Evolutionary conservation across 2,113 vertebrate species (phyloP), one percentile per base, ranked within the genome.

Genomic region (Petrocephalus zakoni): DNA sequence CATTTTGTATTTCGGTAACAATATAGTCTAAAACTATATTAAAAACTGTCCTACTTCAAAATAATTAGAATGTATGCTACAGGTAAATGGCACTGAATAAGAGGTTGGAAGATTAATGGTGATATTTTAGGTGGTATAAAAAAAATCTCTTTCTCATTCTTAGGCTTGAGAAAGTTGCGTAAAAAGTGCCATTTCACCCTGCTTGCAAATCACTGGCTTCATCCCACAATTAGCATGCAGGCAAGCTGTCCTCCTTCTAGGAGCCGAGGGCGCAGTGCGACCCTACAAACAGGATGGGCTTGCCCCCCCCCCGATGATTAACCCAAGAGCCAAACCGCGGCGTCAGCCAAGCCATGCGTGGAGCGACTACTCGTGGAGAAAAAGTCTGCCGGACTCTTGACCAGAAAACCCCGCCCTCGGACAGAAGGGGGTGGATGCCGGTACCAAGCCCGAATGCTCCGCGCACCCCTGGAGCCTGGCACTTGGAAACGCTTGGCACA

Each of bases 271-370:
- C 5, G 4, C 51, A 47, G 55, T 15, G 55, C 21, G 22, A n/a
- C 72, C 78, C 84, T 87, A 55, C 89, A 91, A 90, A 89, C 85
- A 47, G 51, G 86, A 87, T 89, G 87, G 87, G 88, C 83, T 21
- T 89, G 88, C 91, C 90, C 92, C 25, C 25, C 61, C 42, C 92
- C 91, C 55, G 75, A 89, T 75, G 86, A 91, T 93, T 92, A 92
- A 93, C 90, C 89, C 81, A 17, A 21, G 25, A 42, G 56, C 91
- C 88, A 92, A 89, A 88, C 88, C 55, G 29, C 49, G 7, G 51
- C 47, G 52, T 82, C 47, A 53, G 61, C 15, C 64, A 87, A 82
- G 88, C 68, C 19, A 13, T 47, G 42, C 22, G 61, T 9, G 22
- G 22, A 9, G 19, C 68, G 17, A 49, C 78, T 1, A 47, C 78